Base-by-base conservation (phyloP, 2,113 vertebrate genomes). In the Ophthalmolycus amberensis region DNA sequence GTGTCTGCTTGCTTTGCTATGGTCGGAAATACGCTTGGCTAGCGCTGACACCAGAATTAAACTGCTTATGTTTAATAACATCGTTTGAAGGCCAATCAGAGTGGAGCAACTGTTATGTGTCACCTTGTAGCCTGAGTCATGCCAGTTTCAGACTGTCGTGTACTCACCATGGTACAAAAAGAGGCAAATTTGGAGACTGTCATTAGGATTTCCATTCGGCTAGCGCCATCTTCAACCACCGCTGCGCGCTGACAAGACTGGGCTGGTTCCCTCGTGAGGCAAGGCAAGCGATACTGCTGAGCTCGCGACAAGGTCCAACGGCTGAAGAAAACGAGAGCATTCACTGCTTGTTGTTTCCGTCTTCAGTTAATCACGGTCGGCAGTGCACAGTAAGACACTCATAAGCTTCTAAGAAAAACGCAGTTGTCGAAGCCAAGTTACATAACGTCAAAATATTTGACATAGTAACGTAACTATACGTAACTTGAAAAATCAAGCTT, bases 181-280 rank as follows among this genome's bases (percentile, higher is more conserved):
- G 97, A 98, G 95, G 97, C 97, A 95, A 98, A 96, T 96, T 97
- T 98, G 95, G 97, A 97, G 96, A 98, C 97, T 95, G 97, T 98
- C 97, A 98, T 98, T 96, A 98, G 97, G 96, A 97, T 97, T 98
- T 98, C 97, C 97, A 98, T 97, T 96, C 97, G 96, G 95, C 95
- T 95, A 96, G 95, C 96, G 97, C 97, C 97, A 98, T 98, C 96
- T 97, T 97, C 96, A 94, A 95, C 95, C 94, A 95, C 95, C 93
- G 93, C 95, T 88, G 96, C 91, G 92, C 94, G 90, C 84, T 92
- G 91, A 92, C 84, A 90, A 87, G 80, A 91, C 86, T 85, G 88
- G 89, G 90, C 91, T 94, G 82, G 72, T 69, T 84, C 74, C 84
- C 91, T 86, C 82, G 90, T 92, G 90, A 92, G 84, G 78, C 72